These are phyloP conservation scores for Brachyistius frenatus DNA, from an alignment of 2,113 vertebrate genomes.

Conservation along the genomic window DNA sequence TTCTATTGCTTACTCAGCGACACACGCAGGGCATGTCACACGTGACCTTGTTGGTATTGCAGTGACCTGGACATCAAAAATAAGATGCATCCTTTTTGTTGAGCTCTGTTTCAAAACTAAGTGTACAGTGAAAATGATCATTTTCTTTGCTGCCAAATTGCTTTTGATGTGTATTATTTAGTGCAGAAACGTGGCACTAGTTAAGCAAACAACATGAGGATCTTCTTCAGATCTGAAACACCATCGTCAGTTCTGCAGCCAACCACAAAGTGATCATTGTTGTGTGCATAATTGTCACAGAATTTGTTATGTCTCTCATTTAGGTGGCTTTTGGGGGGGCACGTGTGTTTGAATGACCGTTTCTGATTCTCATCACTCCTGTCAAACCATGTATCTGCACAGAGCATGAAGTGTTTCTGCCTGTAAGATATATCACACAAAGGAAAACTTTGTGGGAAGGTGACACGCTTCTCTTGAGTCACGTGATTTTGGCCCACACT, in stretches of 20 bases:
- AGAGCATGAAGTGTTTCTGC: background rate
- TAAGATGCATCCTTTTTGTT: constrained; percentile 5
- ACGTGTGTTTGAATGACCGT: background rate
- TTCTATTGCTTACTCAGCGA: constrained; percentile 32
- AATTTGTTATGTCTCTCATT: constrained; percentile 18
- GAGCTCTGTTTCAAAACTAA: constrained; percentile 3
- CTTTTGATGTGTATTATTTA: constrained; percentile 31
- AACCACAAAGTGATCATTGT: constrained; percentile 7
- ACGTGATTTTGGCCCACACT: constrained; percentile 15
- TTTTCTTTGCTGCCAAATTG: background rate
- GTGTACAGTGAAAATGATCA: background rate
- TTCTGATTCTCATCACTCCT: background rate
- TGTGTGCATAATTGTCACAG: constrained; percentile 12
- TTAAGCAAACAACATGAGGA: constrained; percentile 2
- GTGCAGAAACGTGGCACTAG: background rate
- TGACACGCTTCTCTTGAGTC: background rate
- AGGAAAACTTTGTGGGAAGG: background rate
- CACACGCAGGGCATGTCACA: constrained; percentile 9
- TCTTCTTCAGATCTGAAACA: constrained; percentile 7
- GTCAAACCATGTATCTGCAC: background rate
- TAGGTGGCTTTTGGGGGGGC: background rate
- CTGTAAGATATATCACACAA: background rate
- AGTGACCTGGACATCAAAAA: constrained; percentile 25
- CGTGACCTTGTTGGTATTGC: constrained; percentile 42
- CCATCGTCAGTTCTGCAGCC: background rate